Conservation (phyloP, 2,888 invertebrate species). For the Allacma fusca region DNA sequence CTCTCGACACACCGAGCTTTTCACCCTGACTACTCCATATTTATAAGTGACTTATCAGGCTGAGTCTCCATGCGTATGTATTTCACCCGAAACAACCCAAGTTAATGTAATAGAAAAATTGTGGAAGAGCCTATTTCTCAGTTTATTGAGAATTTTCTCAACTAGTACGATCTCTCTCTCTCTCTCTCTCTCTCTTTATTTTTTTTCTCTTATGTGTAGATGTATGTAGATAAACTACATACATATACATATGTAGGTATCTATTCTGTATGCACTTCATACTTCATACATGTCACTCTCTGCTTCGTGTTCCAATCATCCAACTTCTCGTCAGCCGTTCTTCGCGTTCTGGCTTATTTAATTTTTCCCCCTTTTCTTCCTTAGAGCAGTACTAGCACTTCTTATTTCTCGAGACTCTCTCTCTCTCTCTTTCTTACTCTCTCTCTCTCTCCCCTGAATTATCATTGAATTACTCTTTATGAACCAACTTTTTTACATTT, state of each 20-base stretch:
- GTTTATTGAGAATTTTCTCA: slow-evolving; percentile 16
- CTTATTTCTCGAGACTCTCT: no score
- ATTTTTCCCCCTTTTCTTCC: not conserved
- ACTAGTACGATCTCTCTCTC: not conserved
- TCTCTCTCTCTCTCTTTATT: not conserved
- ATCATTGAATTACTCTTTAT: slow-evolving; percentile 16
- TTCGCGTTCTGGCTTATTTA: slow-evolving; percentile 12
- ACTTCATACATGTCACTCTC: slow-evolving; percentile 1
- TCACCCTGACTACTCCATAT: not conserved
- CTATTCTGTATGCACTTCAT: not conserved
- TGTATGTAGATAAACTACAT: no score
- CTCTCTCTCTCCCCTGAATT: not conserved
- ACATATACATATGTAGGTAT: no score
- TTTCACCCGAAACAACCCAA: not conserved
- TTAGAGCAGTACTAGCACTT: no score
- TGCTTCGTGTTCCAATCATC: slow-evolving; percentile 13
- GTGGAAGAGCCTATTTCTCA: slow-evolving; percentile 3
- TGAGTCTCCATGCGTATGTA: not conserved
- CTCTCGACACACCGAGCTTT: not conserved
- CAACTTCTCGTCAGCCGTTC: slow-evolving; percentile 1
- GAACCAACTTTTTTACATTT: slow-evolving; percentile 13
- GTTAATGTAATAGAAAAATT: slow-evolving; percentile 16
- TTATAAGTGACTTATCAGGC: slow-evolving; percentile 2
- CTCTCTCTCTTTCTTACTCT: not conserved
- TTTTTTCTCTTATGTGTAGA: not conserved